phyloP scores from a whole-genome alignment of 2,797 vertebrate genomes.

The Peromyscus nudipes region DNA sequence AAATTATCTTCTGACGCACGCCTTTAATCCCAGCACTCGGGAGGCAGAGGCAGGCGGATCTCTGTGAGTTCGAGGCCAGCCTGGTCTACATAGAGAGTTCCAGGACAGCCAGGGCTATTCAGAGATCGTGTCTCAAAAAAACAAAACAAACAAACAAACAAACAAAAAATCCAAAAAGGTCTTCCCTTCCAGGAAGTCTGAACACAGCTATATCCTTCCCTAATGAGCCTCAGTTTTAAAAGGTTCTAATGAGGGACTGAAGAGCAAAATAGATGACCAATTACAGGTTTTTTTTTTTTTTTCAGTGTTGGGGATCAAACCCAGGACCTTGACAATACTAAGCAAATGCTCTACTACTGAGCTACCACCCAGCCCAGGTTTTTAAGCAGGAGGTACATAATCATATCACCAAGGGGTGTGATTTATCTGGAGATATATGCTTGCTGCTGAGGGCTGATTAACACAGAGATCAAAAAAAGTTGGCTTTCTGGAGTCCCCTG shows the following conservation, averaged over 20 bases:
- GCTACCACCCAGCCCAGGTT: conserved; percentile 8
- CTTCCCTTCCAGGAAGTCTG: conserved; percentile 55
- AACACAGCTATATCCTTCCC: conserved; percentile 60
- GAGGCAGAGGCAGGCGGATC: neutral
- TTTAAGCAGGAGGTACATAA: conserved; percentile 73
- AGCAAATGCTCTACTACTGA: conserved; percentile 24
- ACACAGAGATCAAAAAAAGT: conserved; percentile 68
- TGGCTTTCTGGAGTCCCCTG: conserved; percentile 71
- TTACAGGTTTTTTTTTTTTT: neutral
- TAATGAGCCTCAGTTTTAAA: conserved; percentile 29
- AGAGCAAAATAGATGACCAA: conserved; percentile 59
- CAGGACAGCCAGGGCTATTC: neutral
- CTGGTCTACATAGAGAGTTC: neutral
- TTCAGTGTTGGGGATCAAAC: neutral
- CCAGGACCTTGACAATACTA: neutral
- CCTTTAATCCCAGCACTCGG: neutral
- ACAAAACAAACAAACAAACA: too few species aligned
- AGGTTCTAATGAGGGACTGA: conserved; percentile 56
- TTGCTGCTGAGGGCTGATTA: conserved; percentile 70
- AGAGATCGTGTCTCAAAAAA: neutral
- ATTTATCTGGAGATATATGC: conserved; percentile 72
- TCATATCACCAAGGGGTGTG: neutral
- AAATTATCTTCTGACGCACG: conserved; percentile 3
- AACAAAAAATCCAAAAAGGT: neutral
- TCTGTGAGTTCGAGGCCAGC: neutral